Conservation (phyloP, 2,888 invertebrate genomes). For the Chaetogeoica ovagalla region DNA sequence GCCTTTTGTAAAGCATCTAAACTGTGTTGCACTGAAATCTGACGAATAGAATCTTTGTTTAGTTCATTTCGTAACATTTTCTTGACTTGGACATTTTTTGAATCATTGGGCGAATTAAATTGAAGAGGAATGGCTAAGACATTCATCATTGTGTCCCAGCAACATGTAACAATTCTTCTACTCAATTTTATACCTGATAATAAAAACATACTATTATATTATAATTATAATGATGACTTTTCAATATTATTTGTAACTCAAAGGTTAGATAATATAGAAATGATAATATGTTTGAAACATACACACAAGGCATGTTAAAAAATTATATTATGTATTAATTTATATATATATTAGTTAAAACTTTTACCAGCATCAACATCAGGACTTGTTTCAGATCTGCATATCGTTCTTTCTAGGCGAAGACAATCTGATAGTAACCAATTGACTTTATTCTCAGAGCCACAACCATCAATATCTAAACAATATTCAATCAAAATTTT, state of each 20-base stretch:
- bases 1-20: conserved; percentile 90
- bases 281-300: neutral
- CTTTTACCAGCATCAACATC: conserved; percentile 76
- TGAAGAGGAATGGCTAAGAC: conserved; percentile 80
- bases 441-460: conserved; percentile 50
- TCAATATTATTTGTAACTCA: neutral
- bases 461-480: conserved; percentile 54
- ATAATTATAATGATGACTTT: neutral
- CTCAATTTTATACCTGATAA: conserved; percentile 60
- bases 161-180: conserved; percentile 78
- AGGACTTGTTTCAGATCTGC: conserved; percentile 69
- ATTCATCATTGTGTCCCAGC: conserved; percentile 89
- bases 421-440: conserved; percentile 69
- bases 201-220: conserved; percentile 18
- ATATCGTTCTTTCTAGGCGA: conserved; percentile 76
- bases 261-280: neutral
- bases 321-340: neutral
- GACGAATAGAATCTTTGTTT: conserved; percentile 61
- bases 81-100: conserved; percentile 58
- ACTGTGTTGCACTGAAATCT: conserved; percentile 61
- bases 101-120: conserved; percentile 59
- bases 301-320: neutral
- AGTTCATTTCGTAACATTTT: conserved; percentile 61
- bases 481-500: neutral
- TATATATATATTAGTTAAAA: neutral